Percentiles rank a stretch among this genome's conserved stretches.
Conservation (phyloP, 2,797 vertebrate genomes). For the Meriones psammophilus region DNA sequence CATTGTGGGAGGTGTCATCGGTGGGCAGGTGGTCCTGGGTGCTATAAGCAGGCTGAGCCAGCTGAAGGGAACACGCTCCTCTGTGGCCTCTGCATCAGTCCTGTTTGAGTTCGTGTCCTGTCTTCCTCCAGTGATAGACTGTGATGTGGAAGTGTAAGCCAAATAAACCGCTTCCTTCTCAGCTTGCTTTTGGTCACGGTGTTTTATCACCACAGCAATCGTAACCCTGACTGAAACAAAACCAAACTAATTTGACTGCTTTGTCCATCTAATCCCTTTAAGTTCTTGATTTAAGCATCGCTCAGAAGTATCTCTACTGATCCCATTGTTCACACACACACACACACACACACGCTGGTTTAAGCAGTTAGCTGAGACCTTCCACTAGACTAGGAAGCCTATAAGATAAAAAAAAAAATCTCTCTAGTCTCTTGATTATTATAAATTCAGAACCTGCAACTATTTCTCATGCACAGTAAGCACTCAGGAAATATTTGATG, state of each 20-base stretch:
- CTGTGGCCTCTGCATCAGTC: background rate
- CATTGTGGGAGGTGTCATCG: background rate
- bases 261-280: background rate
- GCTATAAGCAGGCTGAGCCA: background rate
- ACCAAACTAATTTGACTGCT: background rate
- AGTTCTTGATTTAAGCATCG: constrained; percentile 45
- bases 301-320: background rate
- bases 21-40: background rate
- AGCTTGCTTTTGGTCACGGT: background rate
- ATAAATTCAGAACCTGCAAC: background rate
- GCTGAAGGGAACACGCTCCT: background rate
- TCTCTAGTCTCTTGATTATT: background rate
- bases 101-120: background rate
- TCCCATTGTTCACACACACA: background rate
- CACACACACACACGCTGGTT: background rate
- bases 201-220: background rate
- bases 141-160: background rate
- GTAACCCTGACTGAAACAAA: background rate
- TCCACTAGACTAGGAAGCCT: background rate
- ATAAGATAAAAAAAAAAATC: background rate
- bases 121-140: background rate
- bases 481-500: constrained; percentile 33
- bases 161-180: background rate
- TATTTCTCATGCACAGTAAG: background rate
- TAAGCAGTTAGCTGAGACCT: background rate